phyloP scores from a whole-genome alignment of 2,113 vertebrate genomes.

The Podocnemis expansa region DNA sequence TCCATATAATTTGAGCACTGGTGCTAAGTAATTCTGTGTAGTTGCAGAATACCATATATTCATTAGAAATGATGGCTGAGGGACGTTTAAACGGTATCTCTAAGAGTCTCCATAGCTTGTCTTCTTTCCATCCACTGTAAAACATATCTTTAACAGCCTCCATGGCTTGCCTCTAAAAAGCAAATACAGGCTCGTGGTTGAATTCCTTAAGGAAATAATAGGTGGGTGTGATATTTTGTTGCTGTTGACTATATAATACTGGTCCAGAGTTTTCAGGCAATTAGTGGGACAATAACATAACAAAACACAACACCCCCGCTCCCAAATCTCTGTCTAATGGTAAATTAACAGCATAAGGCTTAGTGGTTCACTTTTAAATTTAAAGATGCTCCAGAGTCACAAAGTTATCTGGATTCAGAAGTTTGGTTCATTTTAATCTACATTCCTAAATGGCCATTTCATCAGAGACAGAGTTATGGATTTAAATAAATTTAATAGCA shows the following conservation, averaged over 20 bases:
- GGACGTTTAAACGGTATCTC: accelerated
- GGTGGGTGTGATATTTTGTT: constrained; percentile 19
- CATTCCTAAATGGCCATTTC: neutral
- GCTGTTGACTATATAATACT: neutral
- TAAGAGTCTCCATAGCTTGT: accelerated
- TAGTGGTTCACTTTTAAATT: neutral
- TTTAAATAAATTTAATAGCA: neutral
- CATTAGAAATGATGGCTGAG: constrained; percentile 21
- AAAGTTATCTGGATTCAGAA: neutral
- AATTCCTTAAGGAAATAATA: neutral
- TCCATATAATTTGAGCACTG: neutral
- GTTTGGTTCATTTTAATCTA: neutral
- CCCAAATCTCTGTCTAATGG: neutral
- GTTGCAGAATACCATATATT: neutral
- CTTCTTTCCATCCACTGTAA: neutral
- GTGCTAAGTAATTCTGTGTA: neutral
- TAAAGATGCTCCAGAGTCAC: accelerated
- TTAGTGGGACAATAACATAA: neutral
- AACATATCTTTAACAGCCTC: accelerated
- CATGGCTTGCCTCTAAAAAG: neutral
- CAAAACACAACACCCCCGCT: neutral
- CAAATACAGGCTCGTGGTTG: neutral
- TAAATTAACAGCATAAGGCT: neutral
- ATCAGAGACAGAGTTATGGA: neutral
- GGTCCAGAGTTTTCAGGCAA: neutral